Evolutionary conservation across 2,113 vertebrate species (phyloP), one percentile per base, ranked within the genome.

Genomic region (Takifugu bimaculatus): DNA sequence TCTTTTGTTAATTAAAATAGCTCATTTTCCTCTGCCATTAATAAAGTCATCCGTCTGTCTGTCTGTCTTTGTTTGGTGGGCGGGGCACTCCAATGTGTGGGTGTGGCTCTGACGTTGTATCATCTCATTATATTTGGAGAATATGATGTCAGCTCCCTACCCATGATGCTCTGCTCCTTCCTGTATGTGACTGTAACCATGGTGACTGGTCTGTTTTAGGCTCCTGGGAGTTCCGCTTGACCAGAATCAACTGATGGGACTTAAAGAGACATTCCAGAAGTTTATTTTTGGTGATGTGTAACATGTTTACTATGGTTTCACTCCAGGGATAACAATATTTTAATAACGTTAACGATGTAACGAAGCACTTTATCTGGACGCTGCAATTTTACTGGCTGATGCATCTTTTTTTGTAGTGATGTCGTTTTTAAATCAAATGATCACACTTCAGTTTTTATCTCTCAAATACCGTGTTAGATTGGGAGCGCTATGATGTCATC

Each of bases 141-240:
- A 4, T 32, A 32, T 29, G 5, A 29, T 26, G 11, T 13, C 2
- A 12, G 32, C 50, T 74, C 48, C 61, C 57, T 56, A 57, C 70
- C 74, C 75, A 69, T 26, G 20, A 75, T 63, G 29, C 78, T 71
- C 26, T 28, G 20, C 63, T 74, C 56, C 69, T 42, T 74, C 81
- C 50, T 49, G 71, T 68, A 15, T 14, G 20, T 66, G 70, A 42
- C 27, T 52, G 43, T 79, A 72, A 80, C 61, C 25, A 4, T 61
- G 54, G 67, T 53, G 53, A 58, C 85, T 88, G 60, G 87, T 88
- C 72, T 92, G 91, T 94, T 94, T 91, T 92, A 98, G 95, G 96
- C 94, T 90, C 94, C 95, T 74, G 95, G 96, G 91, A 96, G 93
- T 92, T 95, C 95, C 88, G 93, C 95, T 93, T 98, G 95, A 98